A percentile compares a stretch with the other conserved stretches of the same genome.
phyloP scores from a whole-genome alignment of 92 coral and sea anemone species.

The Metridium senile region DNA sequence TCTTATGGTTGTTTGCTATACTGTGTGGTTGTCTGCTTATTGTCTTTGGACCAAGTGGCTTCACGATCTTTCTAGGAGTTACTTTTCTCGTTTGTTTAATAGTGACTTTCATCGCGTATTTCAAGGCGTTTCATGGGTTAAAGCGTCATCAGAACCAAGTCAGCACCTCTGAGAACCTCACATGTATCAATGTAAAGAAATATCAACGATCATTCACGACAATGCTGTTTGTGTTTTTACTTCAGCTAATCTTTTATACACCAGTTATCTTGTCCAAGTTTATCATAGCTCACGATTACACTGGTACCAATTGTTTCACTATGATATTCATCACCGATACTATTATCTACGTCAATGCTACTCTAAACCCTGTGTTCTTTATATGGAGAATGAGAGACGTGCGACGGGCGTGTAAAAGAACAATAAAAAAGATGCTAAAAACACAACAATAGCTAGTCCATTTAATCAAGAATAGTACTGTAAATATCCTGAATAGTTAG shows the following conservation, averaged over 20 bases:
- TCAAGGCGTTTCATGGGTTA: constrained; percentile 31
- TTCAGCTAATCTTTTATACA: constrained; percentile 34
- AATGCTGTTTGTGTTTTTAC: constrained; percentile 37
- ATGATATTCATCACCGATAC: constrained; percentile 24
- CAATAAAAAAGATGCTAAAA: constrained; percentile 3
- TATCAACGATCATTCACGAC: constrained; percentile 45
- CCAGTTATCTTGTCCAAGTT: constrained; percentile 39
- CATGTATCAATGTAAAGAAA: constrained; percentile 42
- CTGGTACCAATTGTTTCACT: not conserved
- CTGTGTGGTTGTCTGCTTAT: constrained; percentile 6
- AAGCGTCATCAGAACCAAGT: constrained; percentile 26
- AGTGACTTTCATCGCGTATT: constrained; percentile 39
- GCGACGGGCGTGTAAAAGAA: constrained; percentile 26
- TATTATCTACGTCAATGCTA: constrained; percentile 26
- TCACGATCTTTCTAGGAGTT: constrained; percentile 14
- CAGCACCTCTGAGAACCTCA: constrained; percentile 2
- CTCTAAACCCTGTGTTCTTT: constrained; percentile 32
- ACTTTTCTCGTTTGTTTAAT: constrained; percentile 25
- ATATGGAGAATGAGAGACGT: constrained; percentile 44
- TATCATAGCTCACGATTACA: not conserved
- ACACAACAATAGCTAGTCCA: too few relatives aligned
- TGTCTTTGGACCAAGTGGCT: not conserved
- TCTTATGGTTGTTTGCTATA: constrained; percentile 20
- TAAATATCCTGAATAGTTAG: too few relatives aligned
- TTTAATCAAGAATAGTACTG: too few relatives aligned